Evolutionary conservation across 2,888 invertebrate genomes (phyloP).

Genomic region (Dicyrtoma fusca): DNA sequence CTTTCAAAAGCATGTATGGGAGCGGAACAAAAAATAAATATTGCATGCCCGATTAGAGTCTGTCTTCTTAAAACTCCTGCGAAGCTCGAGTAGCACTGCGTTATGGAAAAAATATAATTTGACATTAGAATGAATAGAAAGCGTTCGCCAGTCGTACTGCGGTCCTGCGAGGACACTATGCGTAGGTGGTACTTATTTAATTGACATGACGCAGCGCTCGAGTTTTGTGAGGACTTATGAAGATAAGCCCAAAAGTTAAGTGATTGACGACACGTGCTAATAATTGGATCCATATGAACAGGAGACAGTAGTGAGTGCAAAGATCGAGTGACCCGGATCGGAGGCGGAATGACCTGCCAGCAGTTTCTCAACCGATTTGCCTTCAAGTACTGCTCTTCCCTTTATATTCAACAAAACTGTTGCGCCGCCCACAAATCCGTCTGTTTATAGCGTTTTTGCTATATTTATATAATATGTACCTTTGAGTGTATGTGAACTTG

Average conservation of each 20-base stretch:
- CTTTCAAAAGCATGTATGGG: background rate
- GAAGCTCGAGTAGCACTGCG: background rate
- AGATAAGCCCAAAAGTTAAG: background rate
- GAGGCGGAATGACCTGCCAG: conserved; percentile 60
- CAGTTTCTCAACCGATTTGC: conserved; percentile 62
- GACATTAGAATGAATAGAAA: too few species aligned
- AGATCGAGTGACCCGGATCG: conserved; percentile 53
- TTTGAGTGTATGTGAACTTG: conserved; percentile 45
- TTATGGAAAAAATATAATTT: too few species aligned
- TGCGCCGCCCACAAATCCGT: conserved; percentile 60
- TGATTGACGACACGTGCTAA: background rate
- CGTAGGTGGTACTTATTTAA: too few species aligned
- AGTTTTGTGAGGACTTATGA: background rate
- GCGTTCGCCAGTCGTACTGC: too few species aligned
- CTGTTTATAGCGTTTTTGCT: conserved; percentile 48
- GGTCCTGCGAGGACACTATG: too few species aligned
- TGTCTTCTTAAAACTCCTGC: background rate
- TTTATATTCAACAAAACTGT: conserved; percentile 62
- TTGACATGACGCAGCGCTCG: too few species aligned
- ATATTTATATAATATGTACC: conserved; percentile 46
- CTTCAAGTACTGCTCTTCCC: conserved; percentile 62
- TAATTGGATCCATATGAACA: conserved; percentile 3
- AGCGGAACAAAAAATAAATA: background rate
- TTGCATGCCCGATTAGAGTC: background rate
- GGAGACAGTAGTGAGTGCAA: conserved; percentile 43